These are phyloP conservation scores for Ostrea denselamellosa DNA, from an alignment of 1,140 invertebrate species.

Conservation along the genomic window DNA sequence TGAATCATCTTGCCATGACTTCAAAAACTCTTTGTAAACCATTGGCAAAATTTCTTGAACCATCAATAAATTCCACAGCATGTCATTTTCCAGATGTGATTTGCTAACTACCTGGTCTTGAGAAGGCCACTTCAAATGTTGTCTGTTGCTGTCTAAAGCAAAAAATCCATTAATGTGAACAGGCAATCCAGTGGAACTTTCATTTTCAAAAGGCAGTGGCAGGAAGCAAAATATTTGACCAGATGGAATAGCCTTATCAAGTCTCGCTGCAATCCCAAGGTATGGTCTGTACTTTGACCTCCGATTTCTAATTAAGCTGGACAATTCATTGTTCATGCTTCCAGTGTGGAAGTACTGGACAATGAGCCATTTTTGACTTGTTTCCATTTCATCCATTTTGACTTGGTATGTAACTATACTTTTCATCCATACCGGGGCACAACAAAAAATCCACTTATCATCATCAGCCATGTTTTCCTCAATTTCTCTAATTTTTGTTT, in stretches of 20 bases:
- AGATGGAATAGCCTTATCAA: neutral
- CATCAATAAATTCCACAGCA: constrained; percentile 68
- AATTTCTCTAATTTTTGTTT: constrained; percentile 5
- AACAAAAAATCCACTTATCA: neutral
- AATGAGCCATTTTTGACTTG: constrained; percentile 35
- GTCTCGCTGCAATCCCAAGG: constrained; percentile 38
- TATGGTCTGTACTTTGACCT: constrained; percentile 47
- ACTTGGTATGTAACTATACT: neutral
- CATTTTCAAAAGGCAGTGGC: constrained; percentile 65
- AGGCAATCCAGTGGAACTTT: constrained; percentile 66
- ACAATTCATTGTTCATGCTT: constrained; percentile 3
- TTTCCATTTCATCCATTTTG: neutral
- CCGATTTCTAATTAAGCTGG: constrained; percentile 14
- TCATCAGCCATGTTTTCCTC: neutral
- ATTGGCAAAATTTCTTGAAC: constrained; percentile 60
- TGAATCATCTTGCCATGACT: neutral
- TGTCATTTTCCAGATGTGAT: constrained; percentile 49
- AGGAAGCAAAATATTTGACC: constrained; percentile 70
- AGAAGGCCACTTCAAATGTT: constrained; percentile 66
- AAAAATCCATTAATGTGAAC: constrained; percentile 75
- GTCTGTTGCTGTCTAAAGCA: constrained; percentile 67
- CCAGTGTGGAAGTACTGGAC: constrained; percentile 33
- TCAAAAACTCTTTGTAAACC: constrained; percentile 52
- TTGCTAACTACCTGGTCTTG: constrained; percentile 44
- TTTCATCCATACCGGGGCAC: neutral